These are phyloP conservation scores for Nesoenas mayeri DNA, from an alignment of 2,113 vertebrate species.

Conservation along the genomic window DNA sequence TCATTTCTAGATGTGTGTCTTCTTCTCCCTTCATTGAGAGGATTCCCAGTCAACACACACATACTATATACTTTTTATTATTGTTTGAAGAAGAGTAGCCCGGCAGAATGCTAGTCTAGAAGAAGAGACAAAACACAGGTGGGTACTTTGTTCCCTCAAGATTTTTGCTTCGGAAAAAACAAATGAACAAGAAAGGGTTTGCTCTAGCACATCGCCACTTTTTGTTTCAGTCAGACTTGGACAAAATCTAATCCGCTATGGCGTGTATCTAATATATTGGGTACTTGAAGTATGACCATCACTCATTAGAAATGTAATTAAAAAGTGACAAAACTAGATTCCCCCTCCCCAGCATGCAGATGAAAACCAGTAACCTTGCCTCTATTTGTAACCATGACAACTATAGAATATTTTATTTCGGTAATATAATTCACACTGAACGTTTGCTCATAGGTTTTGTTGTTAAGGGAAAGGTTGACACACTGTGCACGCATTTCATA, in stretches of 20 bases:
- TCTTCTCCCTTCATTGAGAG: neutral
- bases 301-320: slow-evolving; percentile 76
- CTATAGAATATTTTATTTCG: slow-evolving; percentile 80
- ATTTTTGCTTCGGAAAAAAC: neutral
- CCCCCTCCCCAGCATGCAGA: slow-evolving; percentile 66
- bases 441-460: slow-evolving; percentile 71
- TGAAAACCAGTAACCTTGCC: slow-evolving; percentile 80
- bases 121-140: neutral
- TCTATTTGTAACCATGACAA: slow-evolving; percentile 84
- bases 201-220: slow-evolving; percentile 28
- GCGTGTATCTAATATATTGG: slow-evolving; percentile 13
- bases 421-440: slow-evolving; percentile 74
- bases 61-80: neutral
- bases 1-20: neutral
- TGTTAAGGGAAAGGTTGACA: slow-evolving; percentile 66
- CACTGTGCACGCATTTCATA: slow-evolving; percentile 17
- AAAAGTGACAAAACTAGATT: slow-evolving; percentile 74
- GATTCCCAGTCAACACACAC: neutral
- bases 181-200: slow-evolving; percentile 15
- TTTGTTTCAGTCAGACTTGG: slow-evolving; percentile 59
- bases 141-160: slow-evolving; percentile 19
- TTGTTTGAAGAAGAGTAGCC: neutral
- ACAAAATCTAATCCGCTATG: slow-evolving; percentile 46
- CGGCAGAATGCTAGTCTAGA: neutral
- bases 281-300: slow-evolving; percentile 65